Evolutionary conservation across 2,888 invertebrate species (phyloP).

Genomic region (Agrochola lota): DNA sequence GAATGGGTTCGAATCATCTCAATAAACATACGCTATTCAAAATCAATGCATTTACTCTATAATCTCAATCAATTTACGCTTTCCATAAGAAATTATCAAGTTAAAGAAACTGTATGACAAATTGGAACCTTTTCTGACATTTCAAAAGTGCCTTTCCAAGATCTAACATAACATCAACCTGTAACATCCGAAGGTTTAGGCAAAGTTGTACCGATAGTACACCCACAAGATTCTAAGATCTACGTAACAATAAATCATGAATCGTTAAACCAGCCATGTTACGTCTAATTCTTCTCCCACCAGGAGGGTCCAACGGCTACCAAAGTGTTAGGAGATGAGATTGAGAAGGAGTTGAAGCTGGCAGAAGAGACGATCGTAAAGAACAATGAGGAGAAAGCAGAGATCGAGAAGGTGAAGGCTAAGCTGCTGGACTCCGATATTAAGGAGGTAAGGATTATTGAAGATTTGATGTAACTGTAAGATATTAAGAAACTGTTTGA

Average conservation of each 20-base stretch:
- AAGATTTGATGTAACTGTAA: not conserved
- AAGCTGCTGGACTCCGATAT: conserved; percentile 89
- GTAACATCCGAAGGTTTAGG: no score
- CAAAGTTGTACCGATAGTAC: no score
- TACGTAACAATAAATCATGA: not conserved
- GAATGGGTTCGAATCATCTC: no score
- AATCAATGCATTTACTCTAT: no score
- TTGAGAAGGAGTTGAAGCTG: conserved; percentile 79
- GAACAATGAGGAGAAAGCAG: conserved; percentile 86
- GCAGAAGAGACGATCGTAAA: conserved; percentile 82
- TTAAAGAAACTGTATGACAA: not conserved
- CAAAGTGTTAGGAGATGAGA: conserved; percentile 80
- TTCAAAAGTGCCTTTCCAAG: not conserved
- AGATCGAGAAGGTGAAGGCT: conserved; percentile 93
- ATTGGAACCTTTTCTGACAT: not conserved
- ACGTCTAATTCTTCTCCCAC: not conserved
- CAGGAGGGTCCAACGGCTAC: conserved; percentile 85
- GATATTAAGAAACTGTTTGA: not conserved
- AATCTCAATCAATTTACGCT: not conserved
- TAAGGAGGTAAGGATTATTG: conserved; percentile 78
- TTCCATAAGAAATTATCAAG: not conserved
- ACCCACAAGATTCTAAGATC: not conserved
- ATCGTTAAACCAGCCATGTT: not conserved
- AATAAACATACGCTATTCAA: no score
- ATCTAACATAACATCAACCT: no score